Conservation (phyloP, 2,113 vertebrate species). For the Actenoides lindsayi region DNA sequence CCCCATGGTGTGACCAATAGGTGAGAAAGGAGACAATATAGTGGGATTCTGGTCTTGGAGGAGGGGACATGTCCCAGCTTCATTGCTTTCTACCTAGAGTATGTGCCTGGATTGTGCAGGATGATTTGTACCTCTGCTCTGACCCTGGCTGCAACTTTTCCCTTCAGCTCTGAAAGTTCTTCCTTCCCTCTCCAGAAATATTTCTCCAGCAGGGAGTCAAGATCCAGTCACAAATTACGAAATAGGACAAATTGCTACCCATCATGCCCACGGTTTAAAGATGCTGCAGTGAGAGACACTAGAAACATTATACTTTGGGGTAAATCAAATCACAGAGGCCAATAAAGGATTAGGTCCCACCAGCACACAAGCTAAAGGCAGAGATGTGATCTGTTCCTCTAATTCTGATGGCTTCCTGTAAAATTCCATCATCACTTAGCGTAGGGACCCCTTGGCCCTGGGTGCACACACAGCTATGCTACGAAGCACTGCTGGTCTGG, state of each 20-base stretch:
- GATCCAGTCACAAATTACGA: background rate
- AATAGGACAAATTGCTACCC: background rate
- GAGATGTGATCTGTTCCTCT: background rate
- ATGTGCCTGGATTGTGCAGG: fast-evolving
- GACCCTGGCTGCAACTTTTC: background rate
- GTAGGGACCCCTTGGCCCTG: background rate
- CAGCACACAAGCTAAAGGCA: background rate
- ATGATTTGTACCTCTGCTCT: background rate
- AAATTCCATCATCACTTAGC: background rate
- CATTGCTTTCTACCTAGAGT: background rate
- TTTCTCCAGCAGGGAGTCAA: background rate
- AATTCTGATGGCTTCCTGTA: background rate
- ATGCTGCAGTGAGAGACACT: background rate
- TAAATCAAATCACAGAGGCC: background rate
- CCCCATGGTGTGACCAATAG: background rate
- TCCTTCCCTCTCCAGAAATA: background rate
- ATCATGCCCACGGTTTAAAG: background rate
- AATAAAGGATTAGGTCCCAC: background rate
- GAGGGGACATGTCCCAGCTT: background rate
- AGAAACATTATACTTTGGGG: background rate
- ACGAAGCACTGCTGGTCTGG: background rate
- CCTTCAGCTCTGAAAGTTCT: background rate
- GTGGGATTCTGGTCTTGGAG: background rate
- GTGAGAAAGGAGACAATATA: conserved; percentile 22
- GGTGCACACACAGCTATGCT: background rate